Base-by-base conservation (phyloP, 1,140 invertebrate species). In the Drosophila elegans region DNA sequence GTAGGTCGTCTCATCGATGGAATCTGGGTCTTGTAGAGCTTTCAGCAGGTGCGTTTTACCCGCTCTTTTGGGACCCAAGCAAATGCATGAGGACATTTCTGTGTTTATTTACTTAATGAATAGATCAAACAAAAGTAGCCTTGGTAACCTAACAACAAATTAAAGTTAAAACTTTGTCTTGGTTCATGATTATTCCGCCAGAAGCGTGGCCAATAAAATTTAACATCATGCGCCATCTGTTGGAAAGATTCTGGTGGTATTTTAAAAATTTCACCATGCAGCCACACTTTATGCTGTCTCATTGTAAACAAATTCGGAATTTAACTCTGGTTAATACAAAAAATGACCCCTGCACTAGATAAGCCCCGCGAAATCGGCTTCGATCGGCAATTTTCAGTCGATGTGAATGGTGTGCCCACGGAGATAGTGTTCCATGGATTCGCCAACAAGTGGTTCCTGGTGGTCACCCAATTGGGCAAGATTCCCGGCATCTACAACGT, bases 31-130 rank as follows among this genome's bases (percentile, higher is more conserved):
- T 91, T 96, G 95, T 4, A 97, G 91, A 48, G 94, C 95, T 92
- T 95, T 96, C 44, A 97, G 89, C 16, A 97, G 89, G n/a, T 96
- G 94, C 0, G 96, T 97, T 94, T 97, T 97, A 0, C 97, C 97
- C 1, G 96, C 95, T 53, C 96, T 95, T 49, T 94, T 94, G 4
- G 96, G 96, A 0, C 96, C 96, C 48, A 97, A 88, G 76, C 96
- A 97, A 4, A 97, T 92, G 69, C 95, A 94, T 82, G 92, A 92
- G 44, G 94, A 94, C 36, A 48, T 48, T 2, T 36, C 4, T 1
- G 27, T 2, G 51, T 55, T 3, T 29, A 41, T 25, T 32, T 25
- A 27, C 6, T 13, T 13, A 25, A 7, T 2, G 5, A 55, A 89
- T 88, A 54, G 84, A 88, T 71, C 54, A 39, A 88, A 76, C 75